Evolutionary conservation across 2,113 vertebrate genomes (phyloP).

Genomic region (Grammomys surdaster): DNA sequence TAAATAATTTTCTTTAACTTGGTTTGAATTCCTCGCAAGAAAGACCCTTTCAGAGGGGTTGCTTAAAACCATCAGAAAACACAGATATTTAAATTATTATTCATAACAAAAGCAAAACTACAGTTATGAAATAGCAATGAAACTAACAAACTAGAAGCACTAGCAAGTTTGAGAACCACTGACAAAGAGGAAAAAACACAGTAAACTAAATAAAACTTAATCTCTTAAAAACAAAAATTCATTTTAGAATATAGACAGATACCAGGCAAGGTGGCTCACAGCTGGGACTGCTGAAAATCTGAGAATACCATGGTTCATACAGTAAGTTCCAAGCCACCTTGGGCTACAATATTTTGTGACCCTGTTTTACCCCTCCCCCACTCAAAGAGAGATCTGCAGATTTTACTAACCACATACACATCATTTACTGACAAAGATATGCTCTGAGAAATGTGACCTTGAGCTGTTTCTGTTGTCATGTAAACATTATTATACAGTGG

Average conservation of each 20-base stretch:
- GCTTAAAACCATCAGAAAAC: background rate
- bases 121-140: background rate
- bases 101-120: background rate
- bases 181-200: background rate
- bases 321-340: background rate
- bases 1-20: background rate
- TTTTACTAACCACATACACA: conserved; percentile 1
- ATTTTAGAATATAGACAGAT: background rate
- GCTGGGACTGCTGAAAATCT: background rate
- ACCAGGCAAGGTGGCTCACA: background rate
- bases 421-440: background rate
- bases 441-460: background rate
- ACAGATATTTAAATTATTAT: background rate
- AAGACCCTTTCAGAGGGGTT: background rate
- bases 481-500: background rate
- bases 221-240: conserved; percentile 53
- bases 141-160: background rate
- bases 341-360: background rate
- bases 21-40: background rate
- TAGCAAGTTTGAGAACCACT: background rate
- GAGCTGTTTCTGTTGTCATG: background rate
- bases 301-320: background rate
- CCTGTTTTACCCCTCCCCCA: background rate
- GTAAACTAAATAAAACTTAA: conserved; percentile 44
- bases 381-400: background rate